Percentiles rank a stretch among this genome's conserved stretches.
Conservation (phyloP, 2,113 vertebrate genomes). For the Enhydra lutris region DNA sequence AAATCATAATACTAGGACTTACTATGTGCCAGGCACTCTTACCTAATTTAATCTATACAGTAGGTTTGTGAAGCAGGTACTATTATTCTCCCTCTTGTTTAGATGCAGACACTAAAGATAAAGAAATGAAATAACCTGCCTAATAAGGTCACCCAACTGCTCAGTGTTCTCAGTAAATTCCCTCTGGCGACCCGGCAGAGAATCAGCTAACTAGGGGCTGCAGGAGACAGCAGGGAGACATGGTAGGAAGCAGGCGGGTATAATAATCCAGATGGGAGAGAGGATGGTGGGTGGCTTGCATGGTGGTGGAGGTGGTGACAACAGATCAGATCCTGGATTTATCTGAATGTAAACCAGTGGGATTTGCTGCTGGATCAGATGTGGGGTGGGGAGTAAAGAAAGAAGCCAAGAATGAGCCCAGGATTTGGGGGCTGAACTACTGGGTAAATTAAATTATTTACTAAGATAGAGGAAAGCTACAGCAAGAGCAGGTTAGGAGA, state of each 20-base stretch:
- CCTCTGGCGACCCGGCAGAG: not conserved
- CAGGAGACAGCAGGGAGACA: not conserved
- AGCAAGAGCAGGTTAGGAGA: not conserved
- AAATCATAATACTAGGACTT: not conserved
- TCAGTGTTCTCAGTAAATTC: not conserved
- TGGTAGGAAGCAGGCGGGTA: accelerated
- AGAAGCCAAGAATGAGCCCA: not conserved
- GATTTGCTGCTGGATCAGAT: not conserved
- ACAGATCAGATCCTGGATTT: not conserved
- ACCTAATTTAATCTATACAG: not conserved
- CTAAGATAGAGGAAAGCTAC: not conserved
- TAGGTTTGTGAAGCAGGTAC: not conserved
- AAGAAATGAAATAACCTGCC: not conserved
- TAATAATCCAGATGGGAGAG: not conserved
- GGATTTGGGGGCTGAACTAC: not conserved
- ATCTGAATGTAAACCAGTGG: not conserved
- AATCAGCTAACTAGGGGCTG: not conserved
- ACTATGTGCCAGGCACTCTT: not conserved
- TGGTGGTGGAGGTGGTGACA: not conserved
- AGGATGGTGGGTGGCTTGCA: not conserved
- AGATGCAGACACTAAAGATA: not conserved
- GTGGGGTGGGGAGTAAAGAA: not conserved
- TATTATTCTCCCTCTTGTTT: not conserved
- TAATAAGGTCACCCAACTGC: not conserved
- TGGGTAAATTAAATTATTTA: not conserved